Evolutionary conservation across 2,888 invertebrate genomes (phyloP).

Genomic region (Ophioninae sp.): DNA sequence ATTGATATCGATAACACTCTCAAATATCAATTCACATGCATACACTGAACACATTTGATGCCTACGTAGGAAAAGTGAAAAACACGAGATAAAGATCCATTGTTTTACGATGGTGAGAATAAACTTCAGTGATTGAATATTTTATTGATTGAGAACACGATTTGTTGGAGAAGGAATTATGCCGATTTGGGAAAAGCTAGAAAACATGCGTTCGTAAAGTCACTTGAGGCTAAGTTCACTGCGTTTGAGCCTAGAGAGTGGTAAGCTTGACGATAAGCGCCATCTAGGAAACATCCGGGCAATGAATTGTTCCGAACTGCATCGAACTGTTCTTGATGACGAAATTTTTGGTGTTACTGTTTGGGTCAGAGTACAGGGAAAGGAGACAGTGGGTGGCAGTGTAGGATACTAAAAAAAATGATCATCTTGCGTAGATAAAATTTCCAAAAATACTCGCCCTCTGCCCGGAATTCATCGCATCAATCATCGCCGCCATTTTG

Average conservation of each 20-base stretch:
- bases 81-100: not conserved
- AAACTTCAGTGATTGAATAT: slow-evolving; percentile 26
- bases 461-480: too few relatives aligned
- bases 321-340: too few relatives aligned
- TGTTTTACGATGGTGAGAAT: slow-evolving; percentile 19
- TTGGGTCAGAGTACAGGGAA: not conserved
- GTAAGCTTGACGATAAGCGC: too few relatives aligned
- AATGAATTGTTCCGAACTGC: too few relatives aligned
- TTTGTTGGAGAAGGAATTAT: not conserved
- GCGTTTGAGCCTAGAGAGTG: too few relatives aligned
- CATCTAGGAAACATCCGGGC: too few relatives aligned
- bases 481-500: too few relatives aligned
- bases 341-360: too few relatives aligned
- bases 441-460: too few relatives aligned
- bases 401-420: too few relatives aligned
- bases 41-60: slow-evolving; percentile 27
- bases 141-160: not conserved
- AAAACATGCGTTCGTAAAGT: not conserved
- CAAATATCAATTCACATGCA: not conserved
- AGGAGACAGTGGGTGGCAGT: not conserved
- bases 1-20: not conserved
- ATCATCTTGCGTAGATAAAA: too few relatives aligned
- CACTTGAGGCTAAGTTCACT: not conserved
- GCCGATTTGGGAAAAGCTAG: not conserved
- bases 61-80: slow-evolving; percentile 14